Conservation (phyloP, 2,113 vertebrate species). For the Tonatia bakeri region DNA sequence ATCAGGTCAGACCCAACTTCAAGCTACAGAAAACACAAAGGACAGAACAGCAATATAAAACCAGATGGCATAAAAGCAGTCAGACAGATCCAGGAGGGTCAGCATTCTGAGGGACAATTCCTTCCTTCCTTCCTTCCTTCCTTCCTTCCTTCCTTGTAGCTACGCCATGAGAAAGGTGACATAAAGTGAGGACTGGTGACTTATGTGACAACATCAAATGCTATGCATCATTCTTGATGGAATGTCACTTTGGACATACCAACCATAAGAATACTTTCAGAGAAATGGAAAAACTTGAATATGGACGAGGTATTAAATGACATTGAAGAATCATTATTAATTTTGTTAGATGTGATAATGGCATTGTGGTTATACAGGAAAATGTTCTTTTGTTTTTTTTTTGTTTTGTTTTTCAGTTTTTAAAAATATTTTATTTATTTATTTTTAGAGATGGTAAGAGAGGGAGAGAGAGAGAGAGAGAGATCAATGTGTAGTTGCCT, state of each 20-base stretch:
- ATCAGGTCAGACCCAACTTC: background rate
- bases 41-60: background rate
- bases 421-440: too few relatives aligned
- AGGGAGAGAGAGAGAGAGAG: too few relatives aligned
- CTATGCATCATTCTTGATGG: background rate
- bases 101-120: background rate
- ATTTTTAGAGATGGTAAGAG: too few relatives aligned
- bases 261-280: background rate
- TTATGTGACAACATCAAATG: background rate
- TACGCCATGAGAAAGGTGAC: background rate
- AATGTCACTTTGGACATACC: background rate
- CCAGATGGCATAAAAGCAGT: background rate
- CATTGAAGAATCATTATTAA: background rate
- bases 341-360: background rate
- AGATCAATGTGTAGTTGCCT: too few relatives aligned
- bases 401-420: too few relatives aligned
- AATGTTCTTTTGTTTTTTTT: background rate
- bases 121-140: background rate
- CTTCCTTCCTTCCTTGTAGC: too few relatives aligned
- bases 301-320: background rate
- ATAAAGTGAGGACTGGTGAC: background rate
- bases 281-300: background rate
- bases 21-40: background rate
- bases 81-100: background rate
- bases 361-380: background rate